Percentiles rank a stretch among this genome's conserved stretches.
Evolutionary conservation across 1,140 invertebrate species (phyloP).

Genomic region (Pectinophora gossypiella): DNA sequence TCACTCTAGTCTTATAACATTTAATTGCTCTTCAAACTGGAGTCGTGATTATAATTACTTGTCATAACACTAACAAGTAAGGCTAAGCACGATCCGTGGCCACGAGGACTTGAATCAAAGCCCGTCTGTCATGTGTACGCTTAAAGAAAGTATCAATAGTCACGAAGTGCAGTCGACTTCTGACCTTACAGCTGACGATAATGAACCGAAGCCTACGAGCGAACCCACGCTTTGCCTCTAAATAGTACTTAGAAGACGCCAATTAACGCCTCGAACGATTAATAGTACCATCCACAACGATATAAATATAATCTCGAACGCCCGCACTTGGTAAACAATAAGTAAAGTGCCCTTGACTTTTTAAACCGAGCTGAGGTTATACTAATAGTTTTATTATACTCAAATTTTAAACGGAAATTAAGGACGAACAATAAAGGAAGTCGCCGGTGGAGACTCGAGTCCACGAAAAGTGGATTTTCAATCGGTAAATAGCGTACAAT

Average conservation of each 20-base stretch:
- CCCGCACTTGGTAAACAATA: conserved; percentile 47
- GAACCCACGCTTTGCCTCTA: not conserved
- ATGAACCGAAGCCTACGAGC: not conserved
- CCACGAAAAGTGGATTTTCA: no score
- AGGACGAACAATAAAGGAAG: conserved; percentile 14
- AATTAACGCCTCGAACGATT: conserved; percentile 39
- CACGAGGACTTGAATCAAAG: conserved; percentile 2
- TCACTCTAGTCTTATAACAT: no score
- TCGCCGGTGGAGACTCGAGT: no score
- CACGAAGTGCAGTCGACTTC: conserved; percentile 15
- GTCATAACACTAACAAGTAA: conserved; percentile 13
- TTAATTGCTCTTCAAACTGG: no score
- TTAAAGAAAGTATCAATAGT: conserved; percentile 1
- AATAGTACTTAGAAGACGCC: conserved; percentile 8
- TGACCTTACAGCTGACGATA: conserved; percentile 7
- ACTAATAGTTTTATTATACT: conserved; percentile 30
- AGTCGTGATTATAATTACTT: conserved; percentile 23
- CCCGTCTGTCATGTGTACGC: not conserved
- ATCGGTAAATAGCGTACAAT: no score
- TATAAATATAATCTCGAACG: conserved; percentile 7
- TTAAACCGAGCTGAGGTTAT: conserved; percentile 38
- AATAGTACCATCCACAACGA: conserved; percentile 21
- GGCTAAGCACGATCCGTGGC: conserved; percentile 18
- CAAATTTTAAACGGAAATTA: conserved; percentile 22
- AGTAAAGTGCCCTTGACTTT: conserved; percentile 48